Percentiles rank a stretch among this genome's conserved stretches.
Conservation (phyloP, 2,888 invertebrate species). For the Standfussiana lucernea region DNA sequence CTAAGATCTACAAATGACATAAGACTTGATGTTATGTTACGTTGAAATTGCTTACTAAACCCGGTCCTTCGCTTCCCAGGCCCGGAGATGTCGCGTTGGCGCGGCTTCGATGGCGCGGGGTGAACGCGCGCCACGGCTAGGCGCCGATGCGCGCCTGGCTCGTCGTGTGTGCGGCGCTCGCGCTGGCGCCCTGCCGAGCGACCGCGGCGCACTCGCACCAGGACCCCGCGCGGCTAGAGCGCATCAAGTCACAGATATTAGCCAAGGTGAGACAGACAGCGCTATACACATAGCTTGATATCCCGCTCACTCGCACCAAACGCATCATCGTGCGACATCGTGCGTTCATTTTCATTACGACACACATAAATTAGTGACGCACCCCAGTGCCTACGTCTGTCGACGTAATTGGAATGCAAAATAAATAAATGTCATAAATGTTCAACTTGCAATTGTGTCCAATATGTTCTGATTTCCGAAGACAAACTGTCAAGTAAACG, state of each 20-base stretch:
- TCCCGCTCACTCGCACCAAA: neutral
- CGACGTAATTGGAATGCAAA: neutral
- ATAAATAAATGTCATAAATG: neutral
- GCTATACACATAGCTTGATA: neutral
- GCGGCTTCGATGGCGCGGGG: constrained; percentile 88
- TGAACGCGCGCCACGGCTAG: constrained; percentile 85
- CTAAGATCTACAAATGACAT: no score
- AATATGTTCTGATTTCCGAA: neutral
- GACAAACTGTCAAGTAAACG: no score
- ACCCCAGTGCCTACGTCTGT: neutral
- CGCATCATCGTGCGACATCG: no score
- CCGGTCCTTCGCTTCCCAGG: constrained; percentile 70
- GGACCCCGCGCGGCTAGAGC: constrained; percentile 78
- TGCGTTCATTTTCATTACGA: neutral
- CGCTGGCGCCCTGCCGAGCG: constrained; percentile 87
- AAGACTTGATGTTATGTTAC: neutral
- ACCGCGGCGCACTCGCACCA: constrained; percentile 78
- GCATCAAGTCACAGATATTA: constrained; percentile 84
- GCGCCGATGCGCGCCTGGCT: constrained; percentile 89
- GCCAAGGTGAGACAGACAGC: constrained; percentile 74
- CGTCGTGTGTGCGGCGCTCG: constrained; percentile 88
- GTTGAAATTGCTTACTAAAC: neutral
- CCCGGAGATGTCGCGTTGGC: constrained; percentile 87
- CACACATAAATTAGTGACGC: neutral
- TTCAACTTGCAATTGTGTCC: no score